These are phyloP conservation scores for Sussaba pulchella DNA, from an alignment of 2,888 invertebrate genomes.

Conservation along the genomic window DNA sequence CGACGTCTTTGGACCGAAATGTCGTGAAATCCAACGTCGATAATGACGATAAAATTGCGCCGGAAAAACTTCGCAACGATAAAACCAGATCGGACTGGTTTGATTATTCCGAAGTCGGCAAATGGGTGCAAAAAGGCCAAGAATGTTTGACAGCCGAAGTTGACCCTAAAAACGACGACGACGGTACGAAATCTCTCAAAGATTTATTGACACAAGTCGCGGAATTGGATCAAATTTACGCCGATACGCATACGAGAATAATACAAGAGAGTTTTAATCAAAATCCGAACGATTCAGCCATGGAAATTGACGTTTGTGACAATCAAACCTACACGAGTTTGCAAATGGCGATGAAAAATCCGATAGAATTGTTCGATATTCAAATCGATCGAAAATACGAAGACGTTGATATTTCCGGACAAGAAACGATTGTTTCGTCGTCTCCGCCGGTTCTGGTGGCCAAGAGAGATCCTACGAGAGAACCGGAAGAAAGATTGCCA, in stretches of 20 bases:
- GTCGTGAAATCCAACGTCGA: conserved; percentile 6
- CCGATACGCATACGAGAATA: conserved; percentile 89
- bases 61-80: conserved; percentile 47
- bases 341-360: conserved; percentile 94
- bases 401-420: conserved; percentile 86
- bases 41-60: conserved; percentile 25
- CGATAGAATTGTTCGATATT: conserved; percentile 87
- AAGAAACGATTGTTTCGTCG: conserved; percentile 79
- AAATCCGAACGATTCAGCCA: conserved; percentile 78
- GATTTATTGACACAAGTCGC: conserved; percentile 92
- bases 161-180: conserved; percentile 70
- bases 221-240: conserved; percentile 92
- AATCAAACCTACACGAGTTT: conserved; percentile 93
- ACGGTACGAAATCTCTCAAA: conserved; percentile 86
- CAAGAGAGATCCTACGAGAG: conserved; percentile 84
- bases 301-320: conserved; percentile 89
- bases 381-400: conserved; percentile 86
- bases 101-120: conserved; percentile 79
- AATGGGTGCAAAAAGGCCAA: conserved; percentile 78
- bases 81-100: conserved; percentile 77
- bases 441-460: conserved; percentile 76
- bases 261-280: conserved; percentile 73
- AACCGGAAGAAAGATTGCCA: conserved; percentile 88
- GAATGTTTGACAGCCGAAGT: conserved; percentile 59
- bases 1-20: conserved; percentile 15